Evolutionary conservation across 2,888 invertebrate genomes (phyloP).

Genomic region (Netelia virgata): DNA sequence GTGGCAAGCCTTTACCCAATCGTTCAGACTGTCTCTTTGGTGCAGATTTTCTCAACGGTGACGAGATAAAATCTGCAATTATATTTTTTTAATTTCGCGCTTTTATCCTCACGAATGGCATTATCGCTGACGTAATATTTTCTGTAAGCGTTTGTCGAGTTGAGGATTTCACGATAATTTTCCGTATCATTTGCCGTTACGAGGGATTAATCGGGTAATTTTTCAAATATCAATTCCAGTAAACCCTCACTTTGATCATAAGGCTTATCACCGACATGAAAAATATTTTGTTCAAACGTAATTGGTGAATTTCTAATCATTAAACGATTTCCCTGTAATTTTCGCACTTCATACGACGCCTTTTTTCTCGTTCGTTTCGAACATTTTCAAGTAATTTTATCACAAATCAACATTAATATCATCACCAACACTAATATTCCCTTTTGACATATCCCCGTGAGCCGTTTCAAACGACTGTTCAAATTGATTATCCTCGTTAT

Average conservation of each 20-base stretch:
- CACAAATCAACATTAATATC: no score
- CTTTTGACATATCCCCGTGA: no score
- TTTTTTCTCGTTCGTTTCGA: not conserved
- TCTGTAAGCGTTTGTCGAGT: constrained; percentile 60
- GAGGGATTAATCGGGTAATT: constrained; percentile 36
- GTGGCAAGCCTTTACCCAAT: not conserved
- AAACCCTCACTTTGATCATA: constrained; percentile 59
- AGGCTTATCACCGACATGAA: constrained; percentile 21
- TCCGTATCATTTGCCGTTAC: constrained; percentile 26
- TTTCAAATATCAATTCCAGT: constrained; percentile 64
- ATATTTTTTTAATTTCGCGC: constrained; percentile 32
- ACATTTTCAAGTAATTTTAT: not conserved
- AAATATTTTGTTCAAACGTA: constrained; percentile 45
- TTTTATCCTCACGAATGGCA: constrained; percentile 30
- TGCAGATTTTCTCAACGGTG: no score
- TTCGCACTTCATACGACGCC: constrained; percentile 43
- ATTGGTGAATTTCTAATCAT: constrained; percentile 54
- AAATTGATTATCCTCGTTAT: not conserved
- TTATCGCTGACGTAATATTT: constrained; percentile 48
- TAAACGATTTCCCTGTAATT: constrained; percentile 30
- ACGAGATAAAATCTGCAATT: no score
- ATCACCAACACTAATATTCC: no score
- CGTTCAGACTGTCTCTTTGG: no score
- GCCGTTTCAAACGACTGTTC: not conserved
- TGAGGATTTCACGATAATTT: constrained; percentile 61